Conservation (phyloP, 2,797 vertebrate species). For the Lophotriccus pileatus region DNA sequence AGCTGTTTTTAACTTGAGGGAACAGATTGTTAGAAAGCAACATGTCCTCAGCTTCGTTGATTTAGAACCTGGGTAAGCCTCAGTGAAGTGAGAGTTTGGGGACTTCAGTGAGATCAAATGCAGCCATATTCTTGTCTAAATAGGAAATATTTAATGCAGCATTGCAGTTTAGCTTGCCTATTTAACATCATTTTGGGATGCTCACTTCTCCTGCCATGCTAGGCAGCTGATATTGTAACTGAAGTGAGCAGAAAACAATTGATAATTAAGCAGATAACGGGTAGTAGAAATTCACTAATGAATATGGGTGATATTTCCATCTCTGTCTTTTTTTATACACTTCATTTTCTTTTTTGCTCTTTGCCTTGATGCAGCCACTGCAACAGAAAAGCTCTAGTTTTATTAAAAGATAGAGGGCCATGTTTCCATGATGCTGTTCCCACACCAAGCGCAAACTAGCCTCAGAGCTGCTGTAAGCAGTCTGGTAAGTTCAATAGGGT, state of each 20-base stretch:
- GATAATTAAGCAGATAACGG: background rate
- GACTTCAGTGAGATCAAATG: constrained; percentile 12
- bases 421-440: background rate
- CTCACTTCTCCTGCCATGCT: background rate
- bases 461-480: constrained; percentile 11
- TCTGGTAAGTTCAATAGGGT: background rate
- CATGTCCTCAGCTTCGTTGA: background rate
- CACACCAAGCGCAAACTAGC: background rate
- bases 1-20: constrained; percentile 30
- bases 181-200: background rate
- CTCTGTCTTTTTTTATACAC: background rate
- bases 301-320: background rate
- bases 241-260: background rate
- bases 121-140: background rate
- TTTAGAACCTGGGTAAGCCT: constrained; percentile 18
- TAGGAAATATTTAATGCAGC: background rate
- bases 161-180: background rate
- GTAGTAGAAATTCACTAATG: background rate
- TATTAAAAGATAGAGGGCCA: background rate
- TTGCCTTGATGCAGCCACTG: background rate
- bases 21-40: constrained; percentile 42
- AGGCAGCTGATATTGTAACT: background rate
- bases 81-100: constrained; percentile 26
- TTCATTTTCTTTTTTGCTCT: background rate
- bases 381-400: background rate